These are phyloP conservation scores for Eilema depressum DNA, from an alignment of 2,888 invertebrate genomes.

Conservation along the genomic window DNA sequence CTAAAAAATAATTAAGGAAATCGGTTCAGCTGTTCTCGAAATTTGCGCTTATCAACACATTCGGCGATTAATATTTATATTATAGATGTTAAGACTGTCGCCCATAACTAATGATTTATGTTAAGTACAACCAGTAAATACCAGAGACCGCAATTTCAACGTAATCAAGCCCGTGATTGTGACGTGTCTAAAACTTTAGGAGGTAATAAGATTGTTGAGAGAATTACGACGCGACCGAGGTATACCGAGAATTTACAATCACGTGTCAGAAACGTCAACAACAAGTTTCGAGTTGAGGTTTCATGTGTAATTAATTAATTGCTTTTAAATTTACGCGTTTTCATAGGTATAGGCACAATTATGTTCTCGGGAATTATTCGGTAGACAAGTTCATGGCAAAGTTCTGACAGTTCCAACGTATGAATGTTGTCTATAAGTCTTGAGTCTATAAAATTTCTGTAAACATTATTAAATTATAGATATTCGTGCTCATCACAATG, in stretches of 20 bases:
- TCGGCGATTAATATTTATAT: too few species aligned
- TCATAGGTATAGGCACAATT: background rate
- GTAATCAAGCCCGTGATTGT: background rate
- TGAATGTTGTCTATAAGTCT: too few species aligned
- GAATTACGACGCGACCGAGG: background rate
- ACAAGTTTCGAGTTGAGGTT: background rate
- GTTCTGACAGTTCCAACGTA: background rate
- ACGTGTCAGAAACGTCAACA: background rate
- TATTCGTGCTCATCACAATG: background rate
- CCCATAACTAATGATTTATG: too few species aligned
- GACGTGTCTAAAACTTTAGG: constrained; percentile 3
- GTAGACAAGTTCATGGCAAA: background rate
- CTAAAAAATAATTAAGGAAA: too few species aligned
- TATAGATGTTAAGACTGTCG: too few species aligned
- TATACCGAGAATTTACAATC: background rate
- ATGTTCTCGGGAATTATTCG: background rate
- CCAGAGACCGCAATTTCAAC: too few species aligned
- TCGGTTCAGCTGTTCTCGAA: too few species aligned
- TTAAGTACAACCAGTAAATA: too few species aligned
- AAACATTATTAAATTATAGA: background rate
- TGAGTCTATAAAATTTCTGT: background rate
- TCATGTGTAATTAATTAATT: background rate
- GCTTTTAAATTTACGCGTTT: background rate
- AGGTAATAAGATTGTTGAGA: background rate
- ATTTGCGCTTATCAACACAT: too few species aligned